phyloP scores from a whole-genome alignment of 2,888 invertebrate genomes.

The Camptogramma bilineatum region DNA sequence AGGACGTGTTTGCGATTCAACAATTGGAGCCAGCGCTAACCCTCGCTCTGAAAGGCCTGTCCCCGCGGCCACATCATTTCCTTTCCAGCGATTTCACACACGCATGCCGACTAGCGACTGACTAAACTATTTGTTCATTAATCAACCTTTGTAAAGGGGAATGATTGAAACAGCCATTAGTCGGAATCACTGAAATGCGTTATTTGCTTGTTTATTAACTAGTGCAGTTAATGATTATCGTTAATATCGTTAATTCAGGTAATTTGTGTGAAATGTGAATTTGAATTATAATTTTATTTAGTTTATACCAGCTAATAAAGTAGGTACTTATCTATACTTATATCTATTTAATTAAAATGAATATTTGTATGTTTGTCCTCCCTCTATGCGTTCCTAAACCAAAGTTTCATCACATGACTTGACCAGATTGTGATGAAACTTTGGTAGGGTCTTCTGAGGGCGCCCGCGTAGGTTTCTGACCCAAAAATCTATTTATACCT shows the following conservation, averaged over 20 bases:
- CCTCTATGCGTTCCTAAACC: no score
- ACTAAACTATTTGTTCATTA: conserved; percentile 55
- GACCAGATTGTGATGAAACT: no score
- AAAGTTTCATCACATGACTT: no score
- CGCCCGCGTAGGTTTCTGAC: no score
- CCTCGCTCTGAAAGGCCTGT: conserved; percentile 53
- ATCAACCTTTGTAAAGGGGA: conserved; percentile 52
- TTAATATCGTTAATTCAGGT: background rate
- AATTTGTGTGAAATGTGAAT: background rate
- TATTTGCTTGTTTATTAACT: conserved; percentile 21
- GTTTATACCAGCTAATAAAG: no score
- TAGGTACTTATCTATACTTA: no score
- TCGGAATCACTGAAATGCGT: conserved; percentile 17
- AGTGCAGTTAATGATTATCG: conserved; percentile 7
- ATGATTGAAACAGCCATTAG: conserved; percentile 37
- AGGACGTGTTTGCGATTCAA: conserved; percentile 6
- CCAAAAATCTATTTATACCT: no score
- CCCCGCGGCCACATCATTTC: conserved; percentile 69
- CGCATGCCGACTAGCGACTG: conserved; percentile 43
- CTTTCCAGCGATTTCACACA: conserved; percentile 59
- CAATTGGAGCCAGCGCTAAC: background rate
- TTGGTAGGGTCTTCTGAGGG: no score
- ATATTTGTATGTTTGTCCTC: no score
- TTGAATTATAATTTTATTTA: no score
- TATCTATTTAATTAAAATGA: no score